phyloP scores from a whole-genome alignment of 2,113 vertebrate genomes.

The Quiscalus mexicanus region DNA sequence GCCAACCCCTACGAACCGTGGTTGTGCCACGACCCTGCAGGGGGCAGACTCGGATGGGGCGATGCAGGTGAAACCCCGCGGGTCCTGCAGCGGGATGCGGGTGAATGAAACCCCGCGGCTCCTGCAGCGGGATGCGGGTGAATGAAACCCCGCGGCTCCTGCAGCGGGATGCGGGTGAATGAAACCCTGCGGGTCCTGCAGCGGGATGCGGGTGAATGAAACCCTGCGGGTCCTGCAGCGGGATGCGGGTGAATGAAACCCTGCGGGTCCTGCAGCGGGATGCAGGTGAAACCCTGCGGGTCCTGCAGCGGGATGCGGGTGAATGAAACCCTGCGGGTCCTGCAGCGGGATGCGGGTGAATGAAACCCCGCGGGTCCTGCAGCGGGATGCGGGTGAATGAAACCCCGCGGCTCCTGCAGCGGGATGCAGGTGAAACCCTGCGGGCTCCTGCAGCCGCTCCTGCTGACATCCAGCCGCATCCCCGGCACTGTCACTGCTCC shows the following conservation, averaged over 20 bases:
- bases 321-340: background rate
- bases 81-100: background rate
- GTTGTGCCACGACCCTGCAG: rapidly evolving
- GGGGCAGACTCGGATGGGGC: rapidly evolving
- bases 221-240: background rate
- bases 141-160: too few relatives aligned
- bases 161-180: too few relatives aligned
- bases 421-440: background rate
- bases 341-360: too few relatives aligned
- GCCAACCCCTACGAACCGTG: background rate
- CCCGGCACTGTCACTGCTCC: background rate
- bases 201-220: too few relatives aligned
- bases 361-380: too few relatives aligned
- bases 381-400: too few relatives aligned
- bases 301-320: background rate
- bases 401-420: too few relatives aligned
- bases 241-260: too few relatives aligned
- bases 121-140: too few relatives aligned
- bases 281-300: rapidly evolving
- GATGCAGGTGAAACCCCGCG: rapidly evolving
- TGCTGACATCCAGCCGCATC: rapidly evolving
- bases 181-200: too few relatives aligned
- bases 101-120: too few relatives aligned
- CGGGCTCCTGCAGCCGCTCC: background rate
- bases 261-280: too few relatives aligned